A percentile compares a stretch with the other conserved stretches of the same genome.
phyloP scores from a whole-genome alignment of 2,113 vertebrate species.

The Macrotus californicus region DNA sequence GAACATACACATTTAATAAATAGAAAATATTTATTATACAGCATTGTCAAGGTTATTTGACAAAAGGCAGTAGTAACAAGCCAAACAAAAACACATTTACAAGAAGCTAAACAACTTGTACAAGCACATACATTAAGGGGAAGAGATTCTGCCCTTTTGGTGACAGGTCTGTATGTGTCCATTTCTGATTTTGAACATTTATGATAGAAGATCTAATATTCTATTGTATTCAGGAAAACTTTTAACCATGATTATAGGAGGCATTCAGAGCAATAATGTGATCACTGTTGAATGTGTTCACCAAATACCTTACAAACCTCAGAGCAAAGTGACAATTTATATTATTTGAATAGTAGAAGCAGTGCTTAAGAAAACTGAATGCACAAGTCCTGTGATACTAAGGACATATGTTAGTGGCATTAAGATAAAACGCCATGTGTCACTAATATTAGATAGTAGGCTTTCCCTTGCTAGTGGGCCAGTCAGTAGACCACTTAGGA shows the following conservation, averaged over 20 bases:
- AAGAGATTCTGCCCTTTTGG: conserved; percentile 70
- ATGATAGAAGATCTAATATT: conserved; percentile 85
- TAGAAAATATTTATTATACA: conserved; percentile 86
- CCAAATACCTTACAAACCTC: conserved; percentile 61
- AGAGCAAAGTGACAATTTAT: conserved; percentile 15
- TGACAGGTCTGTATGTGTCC: conserved; percentile 72
- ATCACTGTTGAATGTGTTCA: conserved; percentile 69
- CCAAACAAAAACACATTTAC: conserved; percentile 76
- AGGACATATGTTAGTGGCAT: neutral
- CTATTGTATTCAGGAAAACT: conserved; percentile 83
- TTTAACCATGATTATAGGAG: conserved; percentile 75
- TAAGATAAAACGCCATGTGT: conserved; percentile 21
- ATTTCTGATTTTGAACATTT: conserved; percentile 79
- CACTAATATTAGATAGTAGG: neutral
- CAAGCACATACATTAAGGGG: conserved; percentile 70
- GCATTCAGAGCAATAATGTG: conserved; percentile 74
- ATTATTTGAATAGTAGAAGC: neutral
- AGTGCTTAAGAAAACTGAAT: conserved; percentile 34
- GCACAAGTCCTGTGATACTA: conserved; percentile 10
- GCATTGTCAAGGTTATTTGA: conserved; percentile 79
- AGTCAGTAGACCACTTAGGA: conserved; percentile 16
- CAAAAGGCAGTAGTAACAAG: conserved; percentile 78
- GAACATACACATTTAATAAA: conserved; percentile 71
- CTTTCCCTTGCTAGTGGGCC: neutral
- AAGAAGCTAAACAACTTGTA: conserved; percentile 73